A percentile compares a stretch with the other conserved stretches of the same genome.
phyloP scores from a whole-genome alignment of 2,797 vertebrate species.

The Nothura maculosa region DNA sequence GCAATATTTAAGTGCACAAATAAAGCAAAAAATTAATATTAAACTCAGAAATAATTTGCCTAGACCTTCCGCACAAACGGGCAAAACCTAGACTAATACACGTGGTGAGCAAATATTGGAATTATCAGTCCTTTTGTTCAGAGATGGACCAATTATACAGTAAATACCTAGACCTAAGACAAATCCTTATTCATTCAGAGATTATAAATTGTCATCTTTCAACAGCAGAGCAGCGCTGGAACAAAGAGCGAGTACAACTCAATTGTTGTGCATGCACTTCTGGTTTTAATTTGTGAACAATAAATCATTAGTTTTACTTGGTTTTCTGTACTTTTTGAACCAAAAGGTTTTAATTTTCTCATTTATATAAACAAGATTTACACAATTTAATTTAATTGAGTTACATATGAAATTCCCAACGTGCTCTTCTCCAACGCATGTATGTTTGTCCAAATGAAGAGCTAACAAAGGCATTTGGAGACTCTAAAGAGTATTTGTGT shows the following conservation, averaged over 20 bases:
- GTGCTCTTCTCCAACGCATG: constrained; percentile 36
- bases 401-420: constrained; percentile 38
- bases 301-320: constrained; percentile 64
- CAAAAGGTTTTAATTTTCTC: constrained; percentile 72
- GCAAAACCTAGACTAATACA: not conserved
- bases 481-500: constrained; percentile 24
- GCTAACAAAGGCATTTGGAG: constrained; percentile 39
- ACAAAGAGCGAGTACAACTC: constrained; percentile 61
- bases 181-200: constrained; percentile 30
- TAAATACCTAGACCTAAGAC: constrained; percentile 25
- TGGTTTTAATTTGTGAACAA: constrained; percentile 67
- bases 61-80: not conserved
- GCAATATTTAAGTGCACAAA: not conserved
- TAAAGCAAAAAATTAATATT: not conserved
- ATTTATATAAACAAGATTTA: constrained; percentile 70
- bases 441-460: constrained; percentile 53
- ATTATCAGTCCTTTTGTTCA: constrained; percentile 33
- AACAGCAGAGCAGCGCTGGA: constrained; percentile 44
- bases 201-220: constrained; percentile 60
- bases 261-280: constrained; percentile 19
- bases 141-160: constrained; percentile 14
- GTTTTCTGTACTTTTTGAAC: constrained; percentile 46
- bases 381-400: constrained; percentile 59
- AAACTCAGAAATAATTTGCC: not conserved
- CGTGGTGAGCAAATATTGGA: not conserved